Conservation (phyloP, 92 coral and sea anemone species). For the Heteractis magnifica region DNA sequence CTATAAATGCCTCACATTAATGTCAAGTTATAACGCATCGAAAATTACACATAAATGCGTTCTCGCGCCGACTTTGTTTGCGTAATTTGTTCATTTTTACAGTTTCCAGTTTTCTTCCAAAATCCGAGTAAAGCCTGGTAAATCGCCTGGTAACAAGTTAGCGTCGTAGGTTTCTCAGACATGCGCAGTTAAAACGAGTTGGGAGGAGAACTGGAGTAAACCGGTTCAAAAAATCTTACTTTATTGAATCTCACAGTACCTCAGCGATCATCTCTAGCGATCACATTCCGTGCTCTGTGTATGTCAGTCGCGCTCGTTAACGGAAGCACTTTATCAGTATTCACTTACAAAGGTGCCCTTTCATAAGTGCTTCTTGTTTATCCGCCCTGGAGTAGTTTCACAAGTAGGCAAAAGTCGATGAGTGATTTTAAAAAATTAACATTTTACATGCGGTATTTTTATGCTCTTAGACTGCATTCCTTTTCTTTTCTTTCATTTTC, state of each 20-base stretch:
- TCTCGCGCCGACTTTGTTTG: not conserved
- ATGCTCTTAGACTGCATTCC: too few species aligned
- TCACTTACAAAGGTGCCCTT: not conserved
- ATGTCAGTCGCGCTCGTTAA: not conserved
- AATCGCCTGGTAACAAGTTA: too few species aligned
- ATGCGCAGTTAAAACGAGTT: too few species aligned
- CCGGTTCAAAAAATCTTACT: not conserved
- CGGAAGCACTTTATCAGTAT: not conserved
- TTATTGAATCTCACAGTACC: not conserved
- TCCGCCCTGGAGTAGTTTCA: not conserved
- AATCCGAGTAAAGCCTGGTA: too few species aligned
- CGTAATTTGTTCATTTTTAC: too few species aligned
- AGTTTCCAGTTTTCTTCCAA: not conserved
- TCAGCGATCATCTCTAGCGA: not conserved
- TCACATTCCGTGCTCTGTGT: not conserved
- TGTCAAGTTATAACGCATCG: not conserved
- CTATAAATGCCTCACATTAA: too few species aligned
- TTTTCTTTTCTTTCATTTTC: too few species aligned
- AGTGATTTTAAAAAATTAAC: not conserved
- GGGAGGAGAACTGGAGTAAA: too few species aligned
- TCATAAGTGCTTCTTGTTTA: not conserved
- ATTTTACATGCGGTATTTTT: not conserved
- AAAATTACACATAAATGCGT: not conserved
- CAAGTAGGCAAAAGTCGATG: not conserved
- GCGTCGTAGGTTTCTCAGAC: too few species aligned